Evolutionary conservation across 1,140 invertebrate species (phyloP), one percentile per base, ranked within the genome.

Genomic region (Aphaenogaster floridana): DNA sequence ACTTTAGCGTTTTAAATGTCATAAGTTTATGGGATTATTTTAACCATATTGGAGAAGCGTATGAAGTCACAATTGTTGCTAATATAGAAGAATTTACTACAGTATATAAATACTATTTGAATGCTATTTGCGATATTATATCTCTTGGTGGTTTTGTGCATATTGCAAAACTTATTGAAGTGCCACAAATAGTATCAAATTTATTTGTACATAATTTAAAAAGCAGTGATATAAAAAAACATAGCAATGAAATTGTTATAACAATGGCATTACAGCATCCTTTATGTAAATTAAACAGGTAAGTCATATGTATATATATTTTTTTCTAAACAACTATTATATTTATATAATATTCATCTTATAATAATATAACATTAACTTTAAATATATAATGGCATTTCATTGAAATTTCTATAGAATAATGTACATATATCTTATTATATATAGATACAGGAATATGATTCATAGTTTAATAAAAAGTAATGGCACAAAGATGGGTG

Each of bases 51-150:
- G 96, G 96, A 54, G 96, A 97, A 94, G 89, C 96, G 13, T 96
- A 96, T 92, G 96, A 97, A 94, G 96, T 98, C 86, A 95, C 96
- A 9, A 96, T 98, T 84, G 96, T 98, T 86, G 96, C 96, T 92
- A 96, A 97, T 94, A 96, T 97, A 93, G 97, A 97, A 76, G 97
- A 98, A 93, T 97, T 96, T 94, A 96, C 97, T 86, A 96, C 96
- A 87, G 95, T 97, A 50, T 98, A 98, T 92, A 97, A 96, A 92
- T 96, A 96, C 90, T 98, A 98, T 95, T 96, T 97, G 63, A 96
- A 96, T 92, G 95, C 96, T 85, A 96, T 98, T 93, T 97, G 97
- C 94, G 97, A 98, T 95, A 95, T 98, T 79, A 96, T 97, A 89
- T 97, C 97, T 89, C 96, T 97, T 80, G 96, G 96, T 91, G 97